Conservation (phyloP, 2,113 vertebrate genomes). For the Lamprotornis superbus region DNA sequence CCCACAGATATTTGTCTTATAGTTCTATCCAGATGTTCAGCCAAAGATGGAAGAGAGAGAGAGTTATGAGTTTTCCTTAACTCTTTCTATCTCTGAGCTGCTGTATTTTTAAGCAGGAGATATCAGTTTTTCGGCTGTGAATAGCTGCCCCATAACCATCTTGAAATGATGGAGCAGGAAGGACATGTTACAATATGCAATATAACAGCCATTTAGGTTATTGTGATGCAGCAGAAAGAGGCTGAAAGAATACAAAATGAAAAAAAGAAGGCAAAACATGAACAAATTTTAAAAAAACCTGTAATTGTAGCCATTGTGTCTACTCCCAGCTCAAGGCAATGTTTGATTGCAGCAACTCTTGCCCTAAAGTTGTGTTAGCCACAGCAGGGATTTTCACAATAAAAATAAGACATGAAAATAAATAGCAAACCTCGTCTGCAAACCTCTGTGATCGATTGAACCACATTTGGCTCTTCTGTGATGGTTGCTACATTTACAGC, state of each 20-base stretch:
- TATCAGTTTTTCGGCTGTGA: not conserved
- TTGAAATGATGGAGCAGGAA: not conserved
- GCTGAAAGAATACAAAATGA: not conserved
- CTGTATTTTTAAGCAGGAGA: not conserved
- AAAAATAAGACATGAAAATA: constrained; percentile 14
- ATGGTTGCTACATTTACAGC: not conserved
- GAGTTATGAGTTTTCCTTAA: not conserved
- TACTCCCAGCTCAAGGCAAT: not conserved
- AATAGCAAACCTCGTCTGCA: not conserved
- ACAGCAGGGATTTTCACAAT: not conserved
- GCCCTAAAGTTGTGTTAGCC: not conserved
- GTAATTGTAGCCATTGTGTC: not conserved
- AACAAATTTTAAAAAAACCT: not conserved
- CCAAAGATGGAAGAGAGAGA: not conserved
- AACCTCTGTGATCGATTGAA: not conserved
- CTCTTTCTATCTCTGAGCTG: not conserved
- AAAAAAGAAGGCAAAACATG: not conserved
- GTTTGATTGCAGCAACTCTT: not conserved
- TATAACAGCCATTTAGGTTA: not conserved
- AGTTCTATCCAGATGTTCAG: not conserved
- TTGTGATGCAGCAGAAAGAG: not conserved
- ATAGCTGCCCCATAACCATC: not conserved
- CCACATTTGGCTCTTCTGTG: not conserved
- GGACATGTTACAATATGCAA: not conserved
- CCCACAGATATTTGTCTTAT: not conserved